Conservation (phyloP, 2,797 vertebrate genomes). For the Bradypus variegatus region DNA sequence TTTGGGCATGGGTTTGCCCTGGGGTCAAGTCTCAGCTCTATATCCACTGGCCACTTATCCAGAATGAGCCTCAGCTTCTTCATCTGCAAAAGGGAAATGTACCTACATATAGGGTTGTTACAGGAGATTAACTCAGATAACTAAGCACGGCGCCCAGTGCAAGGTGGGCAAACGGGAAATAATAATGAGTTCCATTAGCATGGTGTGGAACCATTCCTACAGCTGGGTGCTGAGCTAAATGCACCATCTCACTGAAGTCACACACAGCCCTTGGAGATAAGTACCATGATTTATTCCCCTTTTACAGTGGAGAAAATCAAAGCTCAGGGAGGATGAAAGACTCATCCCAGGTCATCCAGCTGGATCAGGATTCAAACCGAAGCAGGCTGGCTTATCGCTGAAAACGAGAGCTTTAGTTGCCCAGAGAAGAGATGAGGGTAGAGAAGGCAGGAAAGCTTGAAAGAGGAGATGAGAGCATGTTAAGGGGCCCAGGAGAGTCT, state of each 20-base stretch:
- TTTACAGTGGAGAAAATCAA: not conserved
- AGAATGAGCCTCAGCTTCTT: not conserved
- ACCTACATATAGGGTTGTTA: not conserved
- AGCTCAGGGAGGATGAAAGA: not conserved
- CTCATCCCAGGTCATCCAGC: not conserved
- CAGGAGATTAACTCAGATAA: accelerated
- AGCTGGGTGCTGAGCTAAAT: not conserved
- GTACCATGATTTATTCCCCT: not conserved
- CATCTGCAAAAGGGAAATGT: not conserved
- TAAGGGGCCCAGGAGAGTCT: not conserved
- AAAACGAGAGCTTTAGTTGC: not conserved
- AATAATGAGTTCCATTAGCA: accelerated
- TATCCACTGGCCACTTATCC: not conserved
- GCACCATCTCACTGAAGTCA: not conserved
- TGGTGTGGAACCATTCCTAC: accelerated
- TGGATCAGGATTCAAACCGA: not conserved
- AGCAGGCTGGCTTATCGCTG: not conserved
- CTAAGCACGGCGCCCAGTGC: accelerated
- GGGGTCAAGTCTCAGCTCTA: not conserved
- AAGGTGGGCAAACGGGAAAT: accelerated
- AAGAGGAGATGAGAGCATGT: not conserved
- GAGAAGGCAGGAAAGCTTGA: not conserved
- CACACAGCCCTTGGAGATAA: not conserved
- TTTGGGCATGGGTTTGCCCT: not conserved
- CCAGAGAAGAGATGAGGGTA: not conserved